Percentiles rank a stretch among this genome's conserved stretches.
Conservation (phyloP, 1,140 invertebrate genomes). For the Papilio machaon region DNA sequence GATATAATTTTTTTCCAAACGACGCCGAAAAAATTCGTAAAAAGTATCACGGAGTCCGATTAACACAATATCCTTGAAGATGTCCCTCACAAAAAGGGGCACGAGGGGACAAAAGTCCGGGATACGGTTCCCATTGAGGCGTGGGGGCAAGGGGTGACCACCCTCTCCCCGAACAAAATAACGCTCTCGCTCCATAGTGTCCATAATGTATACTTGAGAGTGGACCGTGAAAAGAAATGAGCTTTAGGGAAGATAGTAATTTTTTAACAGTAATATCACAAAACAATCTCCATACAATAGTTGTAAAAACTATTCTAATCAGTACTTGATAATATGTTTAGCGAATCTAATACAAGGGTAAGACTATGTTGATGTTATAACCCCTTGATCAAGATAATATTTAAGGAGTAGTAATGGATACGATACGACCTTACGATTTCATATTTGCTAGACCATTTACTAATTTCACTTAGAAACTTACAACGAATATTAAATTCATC, state of each 20-base stretch:
- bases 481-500: too few species aligned
- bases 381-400: too few species aligned
- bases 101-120: constrained; percentile 72
- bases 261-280: not conserved
- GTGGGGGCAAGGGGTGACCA: constrained; percentile 53
- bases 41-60: constrained; percentile 70
- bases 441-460: too few species aligned
- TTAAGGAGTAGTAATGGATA: too few species aligned
- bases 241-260: constrained; percentile 56
- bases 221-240: constrained; percentile 77
- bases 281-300: not conserved
- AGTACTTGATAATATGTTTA: not conserved
- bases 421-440: too few species aligned
- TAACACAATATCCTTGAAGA: constrained; percentile 79
- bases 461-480: too few species aligned
- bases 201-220: constrained; percentile 77
- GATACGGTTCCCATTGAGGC: constrained; percentile 76
- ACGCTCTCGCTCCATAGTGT: constrained; percentile 67
- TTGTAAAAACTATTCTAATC: not conserved
- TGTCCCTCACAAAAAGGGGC: constrained; percentile 74
- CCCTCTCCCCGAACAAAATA: constrained; percentile 55
- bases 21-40: constrained; percentile 38
- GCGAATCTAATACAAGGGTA: too few species aligned
- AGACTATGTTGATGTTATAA: too few species aligned
- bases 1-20: too few species aligned